These are phyloP conservation scores for Ophion obscuratus DNA, from an alignment of 2,888 invertebrate species.

Conservation along the genomic window DNA sequence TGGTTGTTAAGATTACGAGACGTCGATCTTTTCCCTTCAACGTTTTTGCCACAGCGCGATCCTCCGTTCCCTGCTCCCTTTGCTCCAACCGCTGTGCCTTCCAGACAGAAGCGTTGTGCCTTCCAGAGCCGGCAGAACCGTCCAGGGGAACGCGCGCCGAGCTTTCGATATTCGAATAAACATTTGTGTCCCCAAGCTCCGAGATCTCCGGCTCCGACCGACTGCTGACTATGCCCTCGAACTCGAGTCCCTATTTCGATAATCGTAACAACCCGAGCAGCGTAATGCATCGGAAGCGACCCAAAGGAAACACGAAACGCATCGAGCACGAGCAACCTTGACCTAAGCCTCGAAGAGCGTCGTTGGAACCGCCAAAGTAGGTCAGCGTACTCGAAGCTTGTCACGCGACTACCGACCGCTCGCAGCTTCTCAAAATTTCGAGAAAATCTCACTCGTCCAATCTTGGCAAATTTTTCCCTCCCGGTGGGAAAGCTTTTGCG, in stretches of 20 bases:
- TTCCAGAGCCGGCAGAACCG: not conserved
- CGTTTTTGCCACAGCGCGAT: no score
- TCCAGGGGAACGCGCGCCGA: not conserved
- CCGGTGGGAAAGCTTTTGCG: not conserved
- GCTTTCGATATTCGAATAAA: not conserved
- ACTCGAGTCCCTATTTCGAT: not conserved
- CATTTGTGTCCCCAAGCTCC: not conserved
- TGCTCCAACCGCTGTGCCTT: not conserved
- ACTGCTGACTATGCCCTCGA: not conserved
- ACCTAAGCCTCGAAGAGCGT: not conserved
- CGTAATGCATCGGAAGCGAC: not conserved
- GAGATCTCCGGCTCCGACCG: not conserved
- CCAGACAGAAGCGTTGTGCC: not conserved
- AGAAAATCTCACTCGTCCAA: not conserved
- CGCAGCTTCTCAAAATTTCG: not conserved
- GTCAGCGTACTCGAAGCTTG: conserved; percentile 34
- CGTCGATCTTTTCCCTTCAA: not conserved
- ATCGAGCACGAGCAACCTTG: not conserved
- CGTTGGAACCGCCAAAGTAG: conserved; percentile 25
- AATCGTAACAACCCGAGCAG: not conserved
- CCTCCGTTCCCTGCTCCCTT: not conserved
- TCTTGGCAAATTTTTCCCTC: not conserved
- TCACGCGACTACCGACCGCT: not conserved
- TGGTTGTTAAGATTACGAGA: conserved; percentile 53
- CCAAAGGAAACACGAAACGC: not conserved